phyloP scores from a whole-genome alignment of 1,140 invertebrate genomes.

The Neoseiulus cucumeris region DNA sequence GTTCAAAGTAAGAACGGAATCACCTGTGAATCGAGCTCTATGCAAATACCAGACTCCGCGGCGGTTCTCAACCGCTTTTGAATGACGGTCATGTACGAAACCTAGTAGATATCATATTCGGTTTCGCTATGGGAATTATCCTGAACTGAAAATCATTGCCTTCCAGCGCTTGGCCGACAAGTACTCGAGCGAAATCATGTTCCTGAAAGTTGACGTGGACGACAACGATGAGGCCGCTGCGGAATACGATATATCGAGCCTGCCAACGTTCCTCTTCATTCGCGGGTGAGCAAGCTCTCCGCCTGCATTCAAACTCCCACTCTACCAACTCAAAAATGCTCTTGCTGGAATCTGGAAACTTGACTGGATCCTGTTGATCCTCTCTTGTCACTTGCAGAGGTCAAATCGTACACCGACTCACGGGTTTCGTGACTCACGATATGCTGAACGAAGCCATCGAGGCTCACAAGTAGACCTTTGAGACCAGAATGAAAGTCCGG shows the following conservation, averaged over 20 bases:
- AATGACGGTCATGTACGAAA: too few species aligned
- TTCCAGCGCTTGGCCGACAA: conserved; percentile 16
- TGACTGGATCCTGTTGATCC: background rate
- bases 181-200: conserved; percentile 33
- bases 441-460: background rate
- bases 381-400: background rate
- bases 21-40: background rate
- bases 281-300: background rate
- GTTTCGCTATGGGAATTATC: too few species aligned
- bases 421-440: background rate
- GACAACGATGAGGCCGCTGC: conserved; percentile 58
- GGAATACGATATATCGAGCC: conserved; percentile 57
- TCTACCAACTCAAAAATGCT: background rate
- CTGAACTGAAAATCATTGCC: too few species aligned
- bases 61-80: too few species aligned
- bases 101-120: too few species aligned
- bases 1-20: conserved; percentile 27
- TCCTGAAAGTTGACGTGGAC: conserved; percentile 59
- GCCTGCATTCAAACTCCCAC: too few species aligned
- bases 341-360: background rate
- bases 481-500: too few species aligned
- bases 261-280: conserved; percentile 82
- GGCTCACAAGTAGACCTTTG: background rate
- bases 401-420: background rate
- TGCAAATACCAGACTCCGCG: too few species aligned